Evolutionary conservation across 2,888 invertebrate genomes (phyloP), one percentile per base, ranked within the genome.

Genomic region (Stegana nigrithorax): DNA sequence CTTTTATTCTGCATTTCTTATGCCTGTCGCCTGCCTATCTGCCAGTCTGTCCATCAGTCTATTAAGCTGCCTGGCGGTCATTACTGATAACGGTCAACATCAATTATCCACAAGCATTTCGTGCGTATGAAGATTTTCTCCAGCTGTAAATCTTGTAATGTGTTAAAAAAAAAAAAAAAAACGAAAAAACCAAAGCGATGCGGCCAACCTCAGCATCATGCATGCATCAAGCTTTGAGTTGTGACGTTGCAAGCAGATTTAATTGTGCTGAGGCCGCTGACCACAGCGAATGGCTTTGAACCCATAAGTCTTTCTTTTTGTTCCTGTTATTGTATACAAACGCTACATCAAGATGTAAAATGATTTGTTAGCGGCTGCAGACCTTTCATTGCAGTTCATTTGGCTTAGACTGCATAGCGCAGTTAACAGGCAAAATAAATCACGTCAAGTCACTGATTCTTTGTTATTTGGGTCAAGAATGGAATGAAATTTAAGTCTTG

Each of bases 261-360:
- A 47, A 12, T n/a, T 12, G 25, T 25, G 23, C 47, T 23, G 21
- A 10, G 21, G 23, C 45, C n/a, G 21, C 25, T 47, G 53, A 26
- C 53, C 53, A 32, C 32, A 26, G 32, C 21, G 12, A 53, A 53
- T 53, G 53, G 12, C 53, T 53, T 53, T 53, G 53, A 32, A 53
- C 53, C 45, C 23, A 47, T 47, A 47, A 21, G 17, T 36, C 10
- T 36, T n/a, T n/a, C n/a, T n/a, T n/a, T n/a, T n/a, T 25, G 25
- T 12, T n/a, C 47, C 47, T 25, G 1, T 47, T 27, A 7, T 39
- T 51, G 51, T 51, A 27, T 51, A n/a, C 27, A 29, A n/a, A 7
- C 14, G 8, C n/a, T 7, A 12, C 23, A 47, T 47, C 21, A n/a
- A 47, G 8, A 23, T 23, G 10, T 19, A 53, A 12, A 53, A 53